phyloP scores from a whole-genome alignment of 2,888 invertebrate genomes.

The Cetonia aurata region DNA sequence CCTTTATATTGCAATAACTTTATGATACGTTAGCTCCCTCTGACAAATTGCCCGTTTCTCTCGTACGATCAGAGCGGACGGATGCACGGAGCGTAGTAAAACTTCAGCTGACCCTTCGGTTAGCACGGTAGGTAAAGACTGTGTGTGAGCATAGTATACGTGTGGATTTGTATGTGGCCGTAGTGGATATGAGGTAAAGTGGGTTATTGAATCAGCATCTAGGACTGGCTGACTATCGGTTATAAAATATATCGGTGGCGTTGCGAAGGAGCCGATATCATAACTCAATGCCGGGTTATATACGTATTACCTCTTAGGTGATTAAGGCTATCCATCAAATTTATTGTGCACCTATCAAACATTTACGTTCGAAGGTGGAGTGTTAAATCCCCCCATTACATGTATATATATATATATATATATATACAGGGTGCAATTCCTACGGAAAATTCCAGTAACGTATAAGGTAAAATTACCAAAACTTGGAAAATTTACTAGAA shows the following conservation, averaged over 20 bases:
- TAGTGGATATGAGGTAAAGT: slow-evolving; percentile 55
- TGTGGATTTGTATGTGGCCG: slow-evolving; percentile 45
- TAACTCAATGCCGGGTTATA: slow-evolving; percentile 64
- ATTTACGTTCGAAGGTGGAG: slow-evolving; percentile 43
- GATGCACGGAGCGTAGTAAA: not conserved
- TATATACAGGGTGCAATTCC: too few species aligned
- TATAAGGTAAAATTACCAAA: too few species aligned
- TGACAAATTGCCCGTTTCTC: slow-evolving; percentile 59
- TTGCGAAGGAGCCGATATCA: slow-evolving; percentile 64
- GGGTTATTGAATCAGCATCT: slow-evolving; percentile 66
- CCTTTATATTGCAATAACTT: slow-evolving; percentile 60
- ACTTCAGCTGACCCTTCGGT: not conserved
- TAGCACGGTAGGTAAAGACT: slow-evolving; percentile 12
- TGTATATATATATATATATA: too few species aligned
- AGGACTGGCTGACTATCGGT: slow-evolving; percentile 53
- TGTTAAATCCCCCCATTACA: not conserved
- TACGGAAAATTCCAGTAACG: too few species aligned
- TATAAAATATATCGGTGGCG: slow-evolving; percentile 58
- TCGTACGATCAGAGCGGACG: slow-evolving; percentile 45
- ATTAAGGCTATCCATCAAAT: slow-evolving; percentile 66
- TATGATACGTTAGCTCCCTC: slow-evolving; percentile 59
- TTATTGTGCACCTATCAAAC: slow-evolving; percentile 60
- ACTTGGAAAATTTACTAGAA: too few species aligned
- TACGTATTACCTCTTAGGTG: slow-evolving; percentile 67
- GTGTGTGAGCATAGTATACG: not conserved